Percentiles rank a stretch among this genome's conserved stretches.
Evolutionary conservation across 2,888 invertebrate species (phyloP).

Genomic region (Elysia crispata): DNA sequence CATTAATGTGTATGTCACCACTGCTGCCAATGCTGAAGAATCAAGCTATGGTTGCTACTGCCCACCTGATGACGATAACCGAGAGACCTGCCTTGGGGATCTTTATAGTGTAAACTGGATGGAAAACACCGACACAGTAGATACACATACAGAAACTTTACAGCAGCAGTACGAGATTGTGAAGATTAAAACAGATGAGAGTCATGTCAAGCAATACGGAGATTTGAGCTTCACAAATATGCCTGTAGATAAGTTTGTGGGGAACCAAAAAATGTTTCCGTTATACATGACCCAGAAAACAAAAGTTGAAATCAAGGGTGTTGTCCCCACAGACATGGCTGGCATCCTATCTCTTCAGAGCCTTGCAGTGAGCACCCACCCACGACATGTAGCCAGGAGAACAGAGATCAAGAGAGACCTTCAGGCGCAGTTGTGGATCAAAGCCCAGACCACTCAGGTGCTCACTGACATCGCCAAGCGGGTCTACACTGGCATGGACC

Average conservation of each 20-base stretch:
- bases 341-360: not conserved
- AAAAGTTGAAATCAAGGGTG: too few relatives aligned
- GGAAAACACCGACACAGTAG: slow-evolving; percentile 80
- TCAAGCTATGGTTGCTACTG: slow-evolving; percentile 82
- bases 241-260: slow-evolving; percentile 28
- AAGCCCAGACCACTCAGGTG: not conserved
- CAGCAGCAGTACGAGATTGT: slow-evolving; percentile 80
- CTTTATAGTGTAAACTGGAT: slow-evolving; percentile 83
- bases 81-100: slow-evolving; percentile 81
- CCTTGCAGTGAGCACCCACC: not conserved
- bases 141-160: slow-evolving; percentile 79
- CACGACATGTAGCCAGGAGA: too few relatives aligned
- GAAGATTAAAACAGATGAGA: slow-evolving; percentile 80
- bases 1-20: slow-evolving; percentile 81
- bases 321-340: not conserved
- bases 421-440: too few relatives aligned
- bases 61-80: slow-evolving; percentile 80
- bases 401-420: too few relatives aligned
- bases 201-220: slow-evolving; percentile 81
- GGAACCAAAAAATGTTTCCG: slow-evolving; percentile 79
- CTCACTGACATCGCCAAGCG: slow-evolving; percentile 19
- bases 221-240: slow-evolving; percentile 69
- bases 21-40: slow-evolving; percentile 81
- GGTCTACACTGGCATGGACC: not conserved
- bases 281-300: not conserved